These are phyloP conservation scores for Ferrisia virgata DNA, from an alignment of 2,888 invertebrate species.

Conservation along the genomic window DNA sequence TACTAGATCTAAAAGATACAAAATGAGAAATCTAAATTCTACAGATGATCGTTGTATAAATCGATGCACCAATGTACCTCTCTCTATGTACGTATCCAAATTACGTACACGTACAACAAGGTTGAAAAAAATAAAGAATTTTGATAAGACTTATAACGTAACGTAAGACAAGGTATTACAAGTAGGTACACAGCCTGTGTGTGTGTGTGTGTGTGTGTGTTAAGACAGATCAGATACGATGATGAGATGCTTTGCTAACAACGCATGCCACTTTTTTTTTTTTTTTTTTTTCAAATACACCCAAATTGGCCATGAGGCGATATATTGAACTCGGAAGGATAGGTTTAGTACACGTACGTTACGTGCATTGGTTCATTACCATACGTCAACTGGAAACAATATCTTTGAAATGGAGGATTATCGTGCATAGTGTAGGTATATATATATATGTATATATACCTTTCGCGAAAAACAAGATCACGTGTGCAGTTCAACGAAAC, in stretches of 20 bases:
- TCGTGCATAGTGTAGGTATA: too few species aligned
- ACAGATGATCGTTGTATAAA: background rate
- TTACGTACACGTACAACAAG: background rate
- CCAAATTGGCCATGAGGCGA: background rate
- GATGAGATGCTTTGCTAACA: background rate
- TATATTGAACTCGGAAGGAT: constrained; percentile 10
- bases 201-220: background rate
- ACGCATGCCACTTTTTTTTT: background rate
- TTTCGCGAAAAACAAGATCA: background rate
- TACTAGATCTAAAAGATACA: background rate
- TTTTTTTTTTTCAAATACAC: background rate
- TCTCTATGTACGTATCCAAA: background rate
- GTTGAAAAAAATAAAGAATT: background rate
- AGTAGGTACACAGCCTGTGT: background rate
- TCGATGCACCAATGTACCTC: background rate
- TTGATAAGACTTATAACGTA: too few species aligned
- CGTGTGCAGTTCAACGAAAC: background rate
- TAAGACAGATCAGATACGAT: background rate
- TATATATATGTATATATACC: too few species aligned
- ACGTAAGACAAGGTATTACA: too few species aligned
- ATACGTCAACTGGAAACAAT: background rate
- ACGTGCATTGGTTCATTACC: background rate
- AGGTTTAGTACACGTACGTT: too few species aligned
- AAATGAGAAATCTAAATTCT: background rate
- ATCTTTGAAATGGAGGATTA: background rate